phyloP scores from a whole-genome alignment of 2,113 vertebrate genomes.

The Jacana jacana region DNA sequence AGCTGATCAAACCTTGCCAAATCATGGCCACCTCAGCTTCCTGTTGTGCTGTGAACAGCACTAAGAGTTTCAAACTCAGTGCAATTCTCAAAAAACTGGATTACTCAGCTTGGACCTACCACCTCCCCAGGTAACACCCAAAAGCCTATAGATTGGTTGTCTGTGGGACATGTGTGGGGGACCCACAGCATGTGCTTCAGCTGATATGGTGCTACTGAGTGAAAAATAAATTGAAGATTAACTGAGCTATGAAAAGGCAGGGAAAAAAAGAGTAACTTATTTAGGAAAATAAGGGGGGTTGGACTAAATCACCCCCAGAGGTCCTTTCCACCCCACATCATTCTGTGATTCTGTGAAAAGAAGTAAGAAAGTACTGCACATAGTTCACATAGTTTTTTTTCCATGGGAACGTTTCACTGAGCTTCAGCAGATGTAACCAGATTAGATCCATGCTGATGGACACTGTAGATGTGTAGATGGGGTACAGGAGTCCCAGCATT shows the following conservation, averaged over 20 bases:
- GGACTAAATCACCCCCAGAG: no score
- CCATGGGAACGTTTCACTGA: neutral
- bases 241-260: neutral
- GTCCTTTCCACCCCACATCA: no score
- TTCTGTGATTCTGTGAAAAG: neutral
- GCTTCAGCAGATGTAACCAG: neutral
- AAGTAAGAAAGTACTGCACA: neutral
- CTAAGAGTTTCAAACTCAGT: neutral
- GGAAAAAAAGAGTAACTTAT: neutral
- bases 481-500: neutral
- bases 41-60: neutral
- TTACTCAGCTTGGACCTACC: neutral
- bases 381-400: neutral
- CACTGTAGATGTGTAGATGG: no score
- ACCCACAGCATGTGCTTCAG: neutral
- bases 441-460: neutral
- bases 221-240: neutral
- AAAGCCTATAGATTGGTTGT: neutral
- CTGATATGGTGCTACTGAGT: neutral
- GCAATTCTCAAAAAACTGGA: neutral
- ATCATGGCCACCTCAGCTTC: neutral
- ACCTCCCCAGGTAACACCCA: neutral
- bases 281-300: neutral
- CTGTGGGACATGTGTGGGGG: rapidly evolving
- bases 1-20: neutral